Evolutionary conservation across 2,888 invertebrate genomes (phyloP), one percentile per base, ranked within the genome.

Genomic region (Sesia apiformis): DNA sequence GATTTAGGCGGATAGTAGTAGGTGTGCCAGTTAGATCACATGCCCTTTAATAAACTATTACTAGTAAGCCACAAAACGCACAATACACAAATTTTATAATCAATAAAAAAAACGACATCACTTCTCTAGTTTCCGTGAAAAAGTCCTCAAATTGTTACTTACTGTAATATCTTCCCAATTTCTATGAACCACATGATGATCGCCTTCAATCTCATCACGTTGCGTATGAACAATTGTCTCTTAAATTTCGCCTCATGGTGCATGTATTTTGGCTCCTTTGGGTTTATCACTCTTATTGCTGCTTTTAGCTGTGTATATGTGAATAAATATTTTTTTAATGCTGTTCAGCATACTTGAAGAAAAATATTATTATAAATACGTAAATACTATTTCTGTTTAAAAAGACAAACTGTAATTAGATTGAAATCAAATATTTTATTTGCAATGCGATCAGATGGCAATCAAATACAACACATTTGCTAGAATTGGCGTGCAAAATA

Each of bases 221-320:
- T 98, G 53, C 96, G 92, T 57, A 99, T 94, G 79, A 99, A 98
- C 53, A 98, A 91, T 74, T 97, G 96, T 62, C 98, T 91, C 84
- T 98, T 99, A 83, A 99, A 98, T 79, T 98, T 98, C 1, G 96
- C 93, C 74, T 99, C 98, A 62, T 95, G 95, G 69, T 96, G 95
- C 93, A 98, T 96, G 71, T 96, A 96, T 78, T 98, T 99, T 54
- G 96, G 95, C 82, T 99, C 99, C 67, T 94, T 95, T 0, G 99
- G 99, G 83, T 98, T 98, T 50, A 99, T 90, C 3, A 97, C 98
- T 60, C 98, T 91, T 55, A 98, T 92, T 53, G 96, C 96, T n/a
- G 97, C 99, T 74, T 97, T 93, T 23, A 96, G 71, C 92, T 94
- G 75, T 39, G 39, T 23, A 38, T 1, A 38, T 43, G 7, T 43